Conservation (phyloP, 2,797 vertebrate species). For the Phylloscopus collybita region DNA sequence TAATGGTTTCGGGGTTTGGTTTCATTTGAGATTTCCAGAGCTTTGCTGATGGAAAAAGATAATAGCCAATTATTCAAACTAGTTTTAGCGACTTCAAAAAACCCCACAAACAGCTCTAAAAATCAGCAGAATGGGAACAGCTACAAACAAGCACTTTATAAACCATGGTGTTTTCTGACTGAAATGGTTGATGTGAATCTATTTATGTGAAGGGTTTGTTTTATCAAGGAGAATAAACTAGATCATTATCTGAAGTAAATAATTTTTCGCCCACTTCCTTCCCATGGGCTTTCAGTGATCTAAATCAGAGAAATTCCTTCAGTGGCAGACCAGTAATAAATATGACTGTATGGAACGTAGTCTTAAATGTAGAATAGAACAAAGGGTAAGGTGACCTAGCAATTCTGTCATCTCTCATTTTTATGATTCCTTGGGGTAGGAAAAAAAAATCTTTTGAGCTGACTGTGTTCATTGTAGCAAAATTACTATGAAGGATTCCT, state of each 20-base stretch:
- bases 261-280: background rate
- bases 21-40: background rate
- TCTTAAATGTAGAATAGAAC: background rate
- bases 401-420: slow-evolving; percentile 16
- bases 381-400: slow-evolving; percentile 34
- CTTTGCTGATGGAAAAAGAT: background rate
- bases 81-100: background rate
- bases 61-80: background rate
- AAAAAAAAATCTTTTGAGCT: background rate
- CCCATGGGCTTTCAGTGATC: background rate
- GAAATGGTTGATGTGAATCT: background rate
- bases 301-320: background rate
- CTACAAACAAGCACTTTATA: background rate
- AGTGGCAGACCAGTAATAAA: background rate
- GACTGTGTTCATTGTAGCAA: background rate
- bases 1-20: background rate
- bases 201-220: background rate
- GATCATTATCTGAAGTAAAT: background rate
- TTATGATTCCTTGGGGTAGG: background rate
- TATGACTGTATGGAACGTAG: background rate
- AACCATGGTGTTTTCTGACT: background rate
- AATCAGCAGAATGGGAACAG: background rate
- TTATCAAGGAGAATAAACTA: background rate
- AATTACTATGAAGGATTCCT: background rate
- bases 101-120: background rate